A percentile compares a stretch with the other conserved stretches of the same genome.
Conservation (phyloP, 2,888 invertebrate species). For the Synergus japonicus region DNA sequence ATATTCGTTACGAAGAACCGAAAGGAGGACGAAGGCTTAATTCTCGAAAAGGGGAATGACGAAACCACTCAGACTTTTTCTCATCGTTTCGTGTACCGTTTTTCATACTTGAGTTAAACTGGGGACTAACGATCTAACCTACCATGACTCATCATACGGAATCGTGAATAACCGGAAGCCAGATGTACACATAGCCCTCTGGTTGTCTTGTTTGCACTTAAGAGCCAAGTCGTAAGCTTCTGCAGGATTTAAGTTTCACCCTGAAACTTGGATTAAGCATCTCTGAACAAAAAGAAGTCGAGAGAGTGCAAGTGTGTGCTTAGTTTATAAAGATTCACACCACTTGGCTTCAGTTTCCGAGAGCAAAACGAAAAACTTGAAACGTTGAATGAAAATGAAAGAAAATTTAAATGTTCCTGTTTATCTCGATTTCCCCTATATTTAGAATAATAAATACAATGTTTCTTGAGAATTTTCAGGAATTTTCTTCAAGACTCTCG, state of each 20-base stretch:
- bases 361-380: background rate
- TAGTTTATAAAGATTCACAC: slow-evolving; percentile 9
- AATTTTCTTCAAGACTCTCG: background rate
- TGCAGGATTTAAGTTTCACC: slow-evolving; percentile 15
- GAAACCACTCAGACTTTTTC: background rate
- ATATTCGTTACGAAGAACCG: no score
- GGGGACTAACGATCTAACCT: background rate
- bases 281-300: slow-evolving; percentile 1
- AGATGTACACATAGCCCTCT: background rate
- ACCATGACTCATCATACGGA: background rate
- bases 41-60: no score
- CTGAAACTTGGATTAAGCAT: slow-evolving; percentile 19
- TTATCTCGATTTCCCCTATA: no score
- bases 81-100: background rate
- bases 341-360: slow-evolving; percentile 8
- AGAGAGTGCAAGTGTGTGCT: background rate
- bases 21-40: no score
- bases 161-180: background rate
- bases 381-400: background rate
- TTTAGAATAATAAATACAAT: no score
- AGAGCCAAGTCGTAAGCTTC: slow-evolving; percentile 5
- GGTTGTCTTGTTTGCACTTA: slow-evolving; percentile 5
- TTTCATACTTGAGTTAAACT: slow-evolving; percentile 6
- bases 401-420: no score
- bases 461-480: no score